phyloP scores from a whole-genome alignment of 2,888 invertebrate genomes.

The Urechis unicinctus region DNA sequence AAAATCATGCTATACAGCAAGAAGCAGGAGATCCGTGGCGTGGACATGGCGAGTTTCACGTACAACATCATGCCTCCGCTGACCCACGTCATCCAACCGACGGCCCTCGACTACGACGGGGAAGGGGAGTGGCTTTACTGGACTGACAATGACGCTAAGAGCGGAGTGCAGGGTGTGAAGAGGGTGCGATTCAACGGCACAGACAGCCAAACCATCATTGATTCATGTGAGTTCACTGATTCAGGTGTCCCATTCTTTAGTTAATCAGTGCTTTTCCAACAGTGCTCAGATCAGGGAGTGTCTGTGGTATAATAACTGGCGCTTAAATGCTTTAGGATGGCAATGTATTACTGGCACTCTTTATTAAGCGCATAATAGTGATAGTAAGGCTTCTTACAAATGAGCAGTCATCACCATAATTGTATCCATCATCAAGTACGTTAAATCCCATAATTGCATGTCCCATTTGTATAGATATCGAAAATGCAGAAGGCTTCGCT shows the following conservation, averaged over 20 bases:
- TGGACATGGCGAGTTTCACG: conserved; percentile 69
- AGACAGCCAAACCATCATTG: conserved; percentile 66
- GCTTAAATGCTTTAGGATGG: too few relatives aligned
- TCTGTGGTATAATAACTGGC: too few relatives aligned
- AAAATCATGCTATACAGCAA: conserved; percentile 70
- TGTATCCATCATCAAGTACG: too few relatives aligned
- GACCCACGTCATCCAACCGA: conserved; percentile 65
- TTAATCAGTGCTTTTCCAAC: too few relatives aligned
- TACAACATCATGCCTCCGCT: conserved; percentile 78
- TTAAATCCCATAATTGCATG: too few relatives aligned
- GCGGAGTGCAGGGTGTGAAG: conserved; percentile 59
- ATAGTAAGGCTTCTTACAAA: too few relatives aligned
- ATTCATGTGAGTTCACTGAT: conserved; percentile 55
- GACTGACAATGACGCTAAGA: conserved; percentile 61
- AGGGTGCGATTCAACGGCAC: conserved; percentile 63
- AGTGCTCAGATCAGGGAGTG: too few relatives aligned
- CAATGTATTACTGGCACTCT: too few relatives aligned
- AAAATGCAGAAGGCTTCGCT: conserved; percentile 64
- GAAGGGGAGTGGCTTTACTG: conserved; percentile 61
- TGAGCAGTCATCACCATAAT: too few relatives aligned
- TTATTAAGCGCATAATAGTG: too few relatives aligned
- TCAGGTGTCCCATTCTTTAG: too few relatives aligned
- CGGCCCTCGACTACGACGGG: conserved; percentile 61
- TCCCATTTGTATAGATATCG: too few relatives aligned
- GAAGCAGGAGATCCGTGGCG: conserved; percentile 63